phyloP scores from a whole-genome alignment of 2,113 vertebrate species.

The Callionymus lyra region DNA sequence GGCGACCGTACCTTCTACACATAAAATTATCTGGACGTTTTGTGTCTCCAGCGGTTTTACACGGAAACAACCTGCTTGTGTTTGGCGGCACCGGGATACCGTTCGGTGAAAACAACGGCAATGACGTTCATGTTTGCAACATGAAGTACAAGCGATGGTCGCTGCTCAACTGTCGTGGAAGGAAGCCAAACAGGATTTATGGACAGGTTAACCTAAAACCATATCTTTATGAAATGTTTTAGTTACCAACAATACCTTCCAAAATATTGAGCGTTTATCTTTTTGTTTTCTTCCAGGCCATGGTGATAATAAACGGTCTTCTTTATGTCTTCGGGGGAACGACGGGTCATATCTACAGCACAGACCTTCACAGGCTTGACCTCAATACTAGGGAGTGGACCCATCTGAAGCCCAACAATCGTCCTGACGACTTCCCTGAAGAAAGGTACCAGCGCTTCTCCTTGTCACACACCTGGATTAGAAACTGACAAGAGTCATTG shows the following conservation, averaged over 20 bases:
- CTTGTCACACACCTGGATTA: not conserved
- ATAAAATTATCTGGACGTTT: not conserved
- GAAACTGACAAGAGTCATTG: not conserved
- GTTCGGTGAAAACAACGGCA: slow-evolving; percentile 93
- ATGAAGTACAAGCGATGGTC: slow-evolving; percentile 96
- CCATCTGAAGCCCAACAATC: slow-evolving; percentile 91
- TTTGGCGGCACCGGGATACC: slow-evolving; percentile 96
- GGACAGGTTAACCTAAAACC: slow-evolving; percentile 76
- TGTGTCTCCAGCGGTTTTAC: slow-evolving; percentile 76
- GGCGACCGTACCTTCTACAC: not conserved
- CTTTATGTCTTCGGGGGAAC: slow-evolving; percentile 96
- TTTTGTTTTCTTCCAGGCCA: slow-evolving; percentile 69
- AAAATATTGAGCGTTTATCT: not conserved
- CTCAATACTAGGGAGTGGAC: slow-evolving; percentile 92
- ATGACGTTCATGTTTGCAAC: slow-evolving; percentile 93
- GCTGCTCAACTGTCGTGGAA: slow-evolving; percentile 87
- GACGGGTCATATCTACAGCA: slow-evolving; percentile 95
- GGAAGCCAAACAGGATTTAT: slow-evolving; percentile 93
- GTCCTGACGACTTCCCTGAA: slow-evolving; percentile 86
- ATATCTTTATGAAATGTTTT: not conserved
- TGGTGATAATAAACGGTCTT: slow-evolving; percentile 95
- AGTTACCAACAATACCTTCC: not conserved
- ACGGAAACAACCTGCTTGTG: slow-evolving; percentile 93
- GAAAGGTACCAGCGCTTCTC: slow-evolving; percentile 70
- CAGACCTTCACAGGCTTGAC: slow-evolving; percentile 91